Conservation (phyloP, 2,797 vertebrate species). For the Sebastes taczanowskii region DNA sequence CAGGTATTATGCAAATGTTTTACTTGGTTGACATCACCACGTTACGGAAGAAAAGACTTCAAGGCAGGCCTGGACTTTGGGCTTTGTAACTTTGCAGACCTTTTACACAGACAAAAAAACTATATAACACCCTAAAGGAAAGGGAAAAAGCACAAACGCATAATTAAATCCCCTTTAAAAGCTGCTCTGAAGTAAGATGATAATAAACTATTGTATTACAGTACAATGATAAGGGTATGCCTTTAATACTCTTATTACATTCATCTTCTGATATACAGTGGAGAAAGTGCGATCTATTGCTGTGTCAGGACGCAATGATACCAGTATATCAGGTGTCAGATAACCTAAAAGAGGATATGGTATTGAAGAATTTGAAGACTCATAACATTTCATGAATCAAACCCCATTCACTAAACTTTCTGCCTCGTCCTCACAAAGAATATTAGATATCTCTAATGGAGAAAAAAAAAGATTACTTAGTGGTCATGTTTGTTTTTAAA, state of each 20-base stretch:
- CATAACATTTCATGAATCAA: not conserved
- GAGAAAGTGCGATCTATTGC: not conserved
- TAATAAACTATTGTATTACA: not conserved
- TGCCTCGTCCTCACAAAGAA: not conserved
- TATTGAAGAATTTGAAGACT: not conserved
- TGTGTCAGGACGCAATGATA: not conserved
- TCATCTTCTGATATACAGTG: not conserved
- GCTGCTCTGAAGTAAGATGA: not conserved
- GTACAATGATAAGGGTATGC: not conserved
- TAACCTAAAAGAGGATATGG: not conserved
- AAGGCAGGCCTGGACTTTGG: not conserved
- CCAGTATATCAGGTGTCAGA: not conserved
- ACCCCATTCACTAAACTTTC: not conserved
- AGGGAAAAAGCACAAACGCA: not conserved
- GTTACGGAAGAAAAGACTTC: not conserved
- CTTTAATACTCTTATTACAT: not conserved
- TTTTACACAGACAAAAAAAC: not conserved
- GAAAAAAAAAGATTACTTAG: not conserved
- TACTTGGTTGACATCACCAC: not conserved
- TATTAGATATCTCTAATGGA: slow-evolving; percentile 14
- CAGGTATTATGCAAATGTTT: not conserved
- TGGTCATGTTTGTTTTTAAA: not conserved
- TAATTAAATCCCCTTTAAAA: not conserved
- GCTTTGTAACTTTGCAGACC: no score
- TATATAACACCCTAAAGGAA: not conserved